Conservation (phyloP, 2,113 vertebrate species). For the Pterophyllum scalare region DNA sequence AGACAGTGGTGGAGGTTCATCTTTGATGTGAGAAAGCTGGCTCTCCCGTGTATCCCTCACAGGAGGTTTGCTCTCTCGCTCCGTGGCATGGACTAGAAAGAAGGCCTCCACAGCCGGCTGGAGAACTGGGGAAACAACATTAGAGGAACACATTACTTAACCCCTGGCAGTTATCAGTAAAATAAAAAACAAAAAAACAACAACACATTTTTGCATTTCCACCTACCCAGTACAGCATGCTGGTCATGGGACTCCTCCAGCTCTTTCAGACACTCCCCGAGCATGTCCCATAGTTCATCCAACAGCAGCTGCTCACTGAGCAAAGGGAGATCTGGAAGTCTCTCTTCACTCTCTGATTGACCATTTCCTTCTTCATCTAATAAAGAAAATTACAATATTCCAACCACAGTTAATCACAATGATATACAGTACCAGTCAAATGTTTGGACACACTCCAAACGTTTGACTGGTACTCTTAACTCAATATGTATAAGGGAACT, state of each 20-base stretch:
- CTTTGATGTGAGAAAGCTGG: conserved; percentile 94
- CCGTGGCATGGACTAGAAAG: conserved; percentile 94
- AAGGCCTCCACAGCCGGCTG: conserved; percentile 95
- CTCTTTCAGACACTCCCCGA: conserved; percentile 93
- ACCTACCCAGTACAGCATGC: conserved; percentile 90
- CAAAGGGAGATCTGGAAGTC: conserved; percentile 90
- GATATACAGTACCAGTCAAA: background rate
- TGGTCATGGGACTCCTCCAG: conserved; percentile 95
- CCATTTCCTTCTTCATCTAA: conserved; percentile 81
- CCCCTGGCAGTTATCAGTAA: rapidly evolving
- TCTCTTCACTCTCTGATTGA: conserved; percentile 87
- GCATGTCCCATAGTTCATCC: conserved; percentile 96
- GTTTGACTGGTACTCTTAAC: too few relatives aligned
- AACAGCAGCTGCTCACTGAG: conserved; percentile 92
- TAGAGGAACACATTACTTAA: background rate
- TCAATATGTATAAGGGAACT: too few relatives aligned
- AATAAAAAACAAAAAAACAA: background rate
- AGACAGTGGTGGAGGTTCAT: conserved; percentile 91
- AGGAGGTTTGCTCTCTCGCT: conserved; percentile 93
- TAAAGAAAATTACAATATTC: background rate
- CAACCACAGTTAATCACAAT: background rate
- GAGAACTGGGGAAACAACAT: conserved; percentile 79
- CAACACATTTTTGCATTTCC: background rate
- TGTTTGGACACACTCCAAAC: too few relatives aligned
- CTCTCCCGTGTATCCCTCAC: conserved; percentile 93